Conservation (phyloP, 1,140 invertebrate genomes). For the Portunus trituberculatus region DNA sequence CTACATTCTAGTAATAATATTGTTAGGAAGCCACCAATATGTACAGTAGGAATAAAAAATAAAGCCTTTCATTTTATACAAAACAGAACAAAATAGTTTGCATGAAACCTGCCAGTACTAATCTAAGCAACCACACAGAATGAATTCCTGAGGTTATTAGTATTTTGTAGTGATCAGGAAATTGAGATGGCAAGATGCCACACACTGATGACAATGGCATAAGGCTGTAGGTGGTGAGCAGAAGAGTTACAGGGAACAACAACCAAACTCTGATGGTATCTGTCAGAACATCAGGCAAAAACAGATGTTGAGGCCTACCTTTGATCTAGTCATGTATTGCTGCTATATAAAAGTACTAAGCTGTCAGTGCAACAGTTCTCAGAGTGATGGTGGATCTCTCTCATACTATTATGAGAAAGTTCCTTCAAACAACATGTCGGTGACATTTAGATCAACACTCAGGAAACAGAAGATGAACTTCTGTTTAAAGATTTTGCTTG, state of each 20-base stretch:
- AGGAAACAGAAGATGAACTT: no score
- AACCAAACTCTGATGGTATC: no score
- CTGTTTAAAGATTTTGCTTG: not conserved
- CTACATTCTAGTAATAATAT: not conserved
- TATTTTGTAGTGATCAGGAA: not conserved
- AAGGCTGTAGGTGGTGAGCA: slow-evolving; percentile 3
- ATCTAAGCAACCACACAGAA: not conserved
- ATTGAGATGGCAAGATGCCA: slow-evolving; percentile 3
- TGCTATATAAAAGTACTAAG: no score
- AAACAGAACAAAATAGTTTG: not conserved
- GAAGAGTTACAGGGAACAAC: no score
- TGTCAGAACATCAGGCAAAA: no score
- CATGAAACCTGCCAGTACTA: not conserved
- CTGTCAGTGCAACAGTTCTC: no score
- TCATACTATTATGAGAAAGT: no score
- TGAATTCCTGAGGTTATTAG: slow-evolving; percentile 2
- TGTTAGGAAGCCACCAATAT: not conserved
- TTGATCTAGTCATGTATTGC: no score
- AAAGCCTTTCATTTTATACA: not conserved
- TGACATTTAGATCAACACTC: no score
- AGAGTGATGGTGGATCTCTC: no score
- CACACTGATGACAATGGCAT: not conserved
- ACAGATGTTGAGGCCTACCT: no score
- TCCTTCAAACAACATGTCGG: no score
- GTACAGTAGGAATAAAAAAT: not conserved